Conservation (phyloP, 2,888 invertebrate genomes). For the Sylvicola cinctus region DNA sequence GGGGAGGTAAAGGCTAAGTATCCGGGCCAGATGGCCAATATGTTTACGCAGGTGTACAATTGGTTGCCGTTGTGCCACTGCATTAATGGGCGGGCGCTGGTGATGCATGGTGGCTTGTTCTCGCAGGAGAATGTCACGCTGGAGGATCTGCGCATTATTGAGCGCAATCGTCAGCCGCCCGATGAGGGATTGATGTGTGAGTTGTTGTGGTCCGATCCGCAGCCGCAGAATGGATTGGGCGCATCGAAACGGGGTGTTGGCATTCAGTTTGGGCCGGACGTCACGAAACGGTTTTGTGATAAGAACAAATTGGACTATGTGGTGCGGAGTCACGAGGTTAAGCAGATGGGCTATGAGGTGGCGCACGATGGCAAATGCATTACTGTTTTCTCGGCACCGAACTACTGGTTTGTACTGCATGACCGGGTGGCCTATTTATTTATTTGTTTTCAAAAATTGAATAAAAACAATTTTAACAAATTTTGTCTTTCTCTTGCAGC, state of each 20-base stretch:
- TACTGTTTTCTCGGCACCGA: slow-evolving; percentile 98
- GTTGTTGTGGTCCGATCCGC: slow-evolving; percentile 90
- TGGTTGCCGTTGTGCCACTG: slow-evolving; percentile 92
- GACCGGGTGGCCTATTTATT: neutral
- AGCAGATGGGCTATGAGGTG: slow-evolving; percentile 87
- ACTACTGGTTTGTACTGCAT: slow-evolving; percentile 68
- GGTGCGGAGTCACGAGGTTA: slow-evolving; percentile 94
- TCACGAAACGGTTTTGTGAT: slow-evolving; percentile 68
- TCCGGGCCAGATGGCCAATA: slow-evolving; percentile 81
- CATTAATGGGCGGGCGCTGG: slow-evolving; percentile 61
- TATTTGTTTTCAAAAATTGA: slow-evolving; percentile 1
- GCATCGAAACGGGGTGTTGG: slow-evolving; percentile 96
- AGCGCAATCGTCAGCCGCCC: slow-evolving; percentile 91
- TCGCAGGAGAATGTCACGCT: slow-evolving; percentile 84
- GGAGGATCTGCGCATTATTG: slow-evolving; percentile 71
- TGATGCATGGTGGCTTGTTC: slow-evolving; percentile 98
- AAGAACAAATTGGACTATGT: slow-evolving; percentile 81
- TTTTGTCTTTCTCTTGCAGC: slow-evolving; percentile 32
- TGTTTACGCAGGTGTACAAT: slow-evolving; percentile 98
- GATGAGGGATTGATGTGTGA: slow-evolving; percentile 95
- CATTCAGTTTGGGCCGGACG: slow-evolving; percentile 96
- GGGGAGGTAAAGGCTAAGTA: slow-evolving; percentile 97
- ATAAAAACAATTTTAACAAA: neutral
- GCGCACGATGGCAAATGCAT: slow-evolving; percentile 91
- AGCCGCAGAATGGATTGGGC: slow-evolving; percentile 67